Evolutionary conservation across 2,888 invertebrate species (phyloP).

Genomic region (Mongoloraphidia duomilia): DNA sequence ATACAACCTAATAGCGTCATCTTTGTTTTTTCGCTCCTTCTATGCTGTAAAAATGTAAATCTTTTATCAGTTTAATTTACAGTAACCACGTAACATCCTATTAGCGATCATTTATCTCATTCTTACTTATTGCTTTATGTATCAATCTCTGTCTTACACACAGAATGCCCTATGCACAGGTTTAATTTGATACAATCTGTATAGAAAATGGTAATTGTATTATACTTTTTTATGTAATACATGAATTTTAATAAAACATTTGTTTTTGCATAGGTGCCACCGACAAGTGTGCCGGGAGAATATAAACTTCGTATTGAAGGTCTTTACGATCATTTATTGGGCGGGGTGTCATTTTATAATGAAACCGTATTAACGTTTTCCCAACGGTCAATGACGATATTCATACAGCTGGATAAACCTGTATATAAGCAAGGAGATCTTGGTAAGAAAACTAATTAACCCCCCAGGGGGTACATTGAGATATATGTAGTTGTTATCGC

Average conservation of each 20-base stretch:
- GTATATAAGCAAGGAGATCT: slow-evolving; percentile 87
- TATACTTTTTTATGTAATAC: slow-evolving; percentile 3
- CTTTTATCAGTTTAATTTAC: too few species aligned
- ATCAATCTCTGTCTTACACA: too few species aligned
- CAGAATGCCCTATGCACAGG: too few species aligned
- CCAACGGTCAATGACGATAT: slow-evolving; percentile 84
- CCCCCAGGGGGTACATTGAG: too few species aligned
- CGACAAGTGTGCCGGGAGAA: slow-evolving; percentile 67
- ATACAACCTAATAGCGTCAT: too few species aligned
- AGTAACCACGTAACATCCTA: too few species aligned
- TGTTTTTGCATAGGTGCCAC: slow-evolving; percentile 47
- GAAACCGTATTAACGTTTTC: slow-evolving; percentile 76
- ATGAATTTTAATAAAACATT: not conserved
- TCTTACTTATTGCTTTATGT: too few species aligned
- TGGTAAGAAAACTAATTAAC: slow-evolving; percentile 35
- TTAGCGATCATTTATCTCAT: too few species aligned
- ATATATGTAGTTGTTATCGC: too few species aligned
- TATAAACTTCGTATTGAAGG: slow-evolving; percentile 46
- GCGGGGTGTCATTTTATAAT: slow-evolving; percentile 80
- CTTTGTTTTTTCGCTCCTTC: too few species aligned
- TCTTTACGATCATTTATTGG: slow-evolving; percentile 55
- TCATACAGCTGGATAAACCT: slow-evolving; percentile 89
- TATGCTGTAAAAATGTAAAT: too few species aligned
- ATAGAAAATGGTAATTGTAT: not conserved
- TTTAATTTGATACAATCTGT: too few species aligned